Conservation (phyloP, 2,113 vertebrate species). For the Toxostoma redivivum region DNA sequence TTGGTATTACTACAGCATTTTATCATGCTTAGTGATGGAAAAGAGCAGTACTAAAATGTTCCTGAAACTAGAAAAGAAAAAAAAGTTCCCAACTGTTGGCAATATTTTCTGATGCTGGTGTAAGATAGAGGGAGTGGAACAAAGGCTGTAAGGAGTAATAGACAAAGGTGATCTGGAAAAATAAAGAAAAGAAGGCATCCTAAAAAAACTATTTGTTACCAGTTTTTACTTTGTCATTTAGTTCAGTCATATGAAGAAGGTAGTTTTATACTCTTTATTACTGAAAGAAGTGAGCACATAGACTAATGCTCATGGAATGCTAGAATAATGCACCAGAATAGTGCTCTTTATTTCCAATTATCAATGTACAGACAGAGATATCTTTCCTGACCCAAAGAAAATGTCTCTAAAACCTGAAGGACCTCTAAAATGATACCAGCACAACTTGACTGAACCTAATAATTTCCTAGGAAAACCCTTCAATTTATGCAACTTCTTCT, state of each 20-base stretch:
- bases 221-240: background rate
- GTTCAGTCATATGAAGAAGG: background rate
- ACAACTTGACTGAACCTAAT: background rate
- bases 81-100: background rate
- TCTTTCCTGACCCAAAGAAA: background rate
- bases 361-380: background rate
- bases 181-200: background rate
- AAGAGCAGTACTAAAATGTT: background rate
- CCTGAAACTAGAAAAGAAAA: background rate
- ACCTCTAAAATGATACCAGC: background rate
- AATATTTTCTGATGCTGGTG: background rate
- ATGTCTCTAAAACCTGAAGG: background rate
- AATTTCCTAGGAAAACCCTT: background rate
- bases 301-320: background rate
- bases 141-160: background rate
- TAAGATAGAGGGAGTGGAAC: background rate
- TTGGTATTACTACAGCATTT: background rate
- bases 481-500: background rate
- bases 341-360: background rate
- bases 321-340: background rate
- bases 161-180: background rate
- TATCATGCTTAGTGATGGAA: background rate
- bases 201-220: background rate
- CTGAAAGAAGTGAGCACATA: background rate
- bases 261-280: background rate